phyloP scores from a whole-genome alignment of 2,888 invertebrate genomes.

The Quadriops clusia region DNA sequence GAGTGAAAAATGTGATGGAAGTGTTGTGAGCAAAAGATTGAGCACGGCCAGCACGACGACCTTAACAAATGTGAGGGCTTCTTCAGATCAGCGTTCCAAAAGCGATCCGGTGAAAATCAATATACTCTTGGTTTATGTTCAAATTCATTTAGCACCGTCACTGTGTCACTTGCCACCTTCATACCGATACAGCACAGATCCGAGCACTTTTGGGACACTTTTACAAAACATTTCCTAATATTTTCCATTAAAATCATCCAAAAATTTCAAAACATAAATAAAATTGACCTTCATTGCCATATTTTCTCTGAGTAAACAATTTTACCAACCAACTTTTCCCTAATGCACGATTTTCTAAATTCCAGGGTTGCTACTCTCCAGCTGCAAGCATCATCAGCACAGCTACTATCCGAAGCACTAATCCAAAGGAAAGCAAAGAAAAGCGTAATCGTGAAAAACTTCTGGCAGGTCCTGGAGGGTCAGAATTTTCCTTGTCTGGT shows the following conservation, averaged over 20 bases:
- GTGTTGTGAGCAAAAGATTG: slow-evolving; percentile 29
- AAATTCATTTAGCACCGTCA: slow-evolving; percentile 2
- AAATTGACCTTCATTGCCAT: background rate
- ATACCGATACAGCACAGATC: background rate
- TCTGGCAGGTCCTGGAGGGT: slow-evolving; percentile 46
- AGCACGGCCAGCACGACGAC: slow-evolving; percentile 46
- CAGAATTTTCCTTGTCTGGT: slow-evolving; percentile 64
- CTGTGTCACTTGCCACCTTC: background rate
- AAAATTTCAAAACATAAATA: background rate
- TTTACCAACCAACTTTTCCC: background rate
- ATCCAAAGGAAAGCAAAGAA: slow-evolving; percentile 67
- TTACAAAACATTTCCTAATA: slow-evolving; percentile 5
- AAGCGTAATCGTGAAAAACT: slow-evolving; percentile 60
- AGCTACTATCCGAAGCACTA: slow-evolving; percentile 51
- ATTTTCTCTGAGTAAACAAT: background rate
- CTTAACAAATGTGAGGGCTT: slow-evolving; percentile 49
- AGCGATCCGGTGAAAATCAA: slow-evolving; percentile 38
- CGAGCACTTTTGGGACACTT: slow-evolving; percentile 12
- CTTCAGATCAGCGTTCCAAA: slow-evolving; percentile 27
- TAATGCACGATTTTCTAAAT: slow-evolving; percentile 5
- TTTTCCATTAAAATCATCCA: slow-evolving; percentile 7
- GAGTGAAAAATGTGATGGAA: slow-evolving; percentile 13
- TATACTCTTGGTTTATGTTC: slow-evolving; percentile 15
- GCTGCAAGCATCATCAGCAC: slow-evolving; percentile 54
- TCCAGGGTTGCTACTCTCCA: slow-evolving; percentile 61